These are phyloP conservation scores for Mactromeris polynyma DNA, from an alignment of 2,888 invertebrate genomes.

Conservation along the genomic window DNA sequence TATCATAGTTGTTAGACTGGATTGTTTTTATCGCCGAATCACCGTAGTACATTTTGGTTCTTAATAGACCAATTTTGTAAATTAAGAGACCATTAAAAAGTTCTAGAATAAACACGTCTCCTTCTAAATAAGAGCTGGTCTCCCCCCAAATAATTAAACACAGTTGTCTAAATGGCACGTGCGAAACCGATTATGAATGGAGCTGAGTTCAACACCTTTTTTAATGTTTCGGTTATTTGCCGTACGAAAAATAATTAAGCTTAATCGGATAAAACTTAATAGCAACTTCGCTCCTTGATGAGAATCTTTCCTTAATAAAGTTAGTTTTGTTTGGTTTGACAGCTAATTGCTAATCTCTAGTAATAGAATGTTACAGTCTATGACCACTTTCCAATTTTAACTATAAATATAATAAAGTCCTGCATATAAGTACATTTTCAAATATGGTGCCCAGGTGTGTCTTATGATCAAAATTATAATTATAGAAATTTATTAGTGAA, in stretches of 20 bases:
- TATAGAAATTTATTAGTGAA: too few species aligned
- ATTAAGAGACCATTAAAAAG: constrained; percentile 33
- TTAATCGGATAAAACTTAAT: background rate
- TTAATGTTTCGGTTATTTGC: constrained; percentile 2
- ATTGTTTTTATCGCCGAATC: constrained; percentile 36
- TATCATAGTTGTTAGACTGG: background rate
- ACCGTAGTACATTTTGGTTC: background rate
- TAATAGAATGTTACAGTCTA: too few species aligned
- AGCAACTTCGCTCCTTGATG: background rate
- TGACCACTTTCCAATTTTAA: too few species aligned
- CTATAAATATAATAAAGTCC: too few species aligned
- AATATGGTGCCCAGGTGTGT: too few species aligned
- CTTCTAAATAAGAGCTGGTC: background rate
- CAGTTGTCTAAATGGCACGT: background rate
- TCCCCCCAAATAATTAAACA: background rate
- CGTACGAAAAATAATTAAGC: background rate
- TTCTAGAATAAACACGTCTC: background rate
- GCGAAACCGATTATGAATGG: background rate
- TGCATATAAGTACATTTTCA: too few species aligned
- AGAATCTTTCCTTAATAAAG: background rate
- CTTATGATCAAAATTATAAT: too few species aligned
- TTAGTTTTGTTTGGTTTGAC: background rate
- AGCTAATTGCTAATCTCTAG: background rate
- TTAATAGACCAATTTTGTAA: constrained; percentile 34
- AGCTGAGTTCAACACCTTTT: background rate